A percentile compares a stretch with the other conserved stretches of the same genome.
Conservation (phyloP, 2,888 invertebrate species). For the Drosophila sordidula region DNA sequence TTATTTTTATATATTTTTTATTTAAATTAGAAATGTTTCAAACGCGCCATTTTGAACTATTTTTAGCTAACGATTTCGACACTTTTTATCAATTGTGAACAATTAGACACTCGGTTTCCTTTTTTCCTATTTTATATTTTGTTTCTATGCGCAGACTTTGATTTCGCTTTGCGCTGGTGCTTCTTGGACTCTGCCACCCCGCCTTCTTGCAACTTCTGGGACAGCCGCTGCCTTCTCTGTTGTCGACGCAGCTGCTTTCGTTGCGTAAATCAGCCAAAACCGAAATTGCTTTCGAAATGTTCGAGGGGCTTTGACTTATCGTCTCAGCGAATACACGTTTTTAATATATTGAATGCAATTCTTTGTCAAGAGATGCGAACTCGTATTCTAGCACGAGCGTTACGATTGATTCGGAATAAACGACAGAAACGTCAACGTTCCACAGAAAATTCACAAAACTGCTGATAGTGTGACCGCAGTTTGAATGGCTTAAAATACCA, state of each 20-base stretch:
- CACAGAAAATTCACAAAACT: conserved; percentile 54
- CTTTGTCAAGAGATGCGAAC: conserved; percentile 24
- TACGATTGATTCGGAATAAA: conserved; percentile 39
- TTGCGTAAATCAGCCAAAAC: conserved; percentile 64
- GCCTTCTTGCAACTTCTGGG: conserved; percentile 36
- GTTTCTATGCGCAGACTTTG: conserved; percentile 53
- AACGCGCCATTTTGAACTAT: conserved; percentile 80
- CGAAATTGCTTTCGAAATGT: conserved; percentile 12
- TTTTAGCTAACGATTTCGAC: conserved; percentile 45
- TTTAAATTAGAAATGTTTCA: conserved; percentile 78
- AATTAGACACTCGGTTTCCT: conserved; percentile 37
- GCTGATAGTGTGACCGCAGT: conserved; percentile 52
- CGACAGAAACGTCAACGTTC: conserved; percentile 53
- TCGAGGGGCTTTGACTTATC: conserved; percentile 1
- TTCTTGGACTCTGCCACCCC: conserved; percentile 36
- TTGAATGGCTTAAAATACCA: conserved; percentile 10
- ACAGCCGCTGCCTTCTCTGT: conserved; percentile 25
- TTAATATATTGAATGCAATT: conserved; percentile 34
- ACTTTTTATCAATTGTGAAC: conserved; percentile 44
- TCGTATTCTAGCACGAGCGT: conserved; percentile 45
- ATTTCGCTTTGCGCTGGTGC: conserved; percentile 52
- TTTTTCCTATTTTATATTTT: conserved; percentile 41
- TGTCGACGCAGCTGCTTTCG: conserved; percentile 59
- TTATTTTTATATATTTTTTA: conserved; percentile 20
- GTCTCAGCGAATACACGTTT: conserved; percentile 11